A percentile compares a stretch with the other conserved stretches of the same genome.
These are phyloP conservation scores for Spodoptera littoralis DNA, from an alignment of 2,888 invertebrate genomes.

Conservation along the genomic window DNA sequence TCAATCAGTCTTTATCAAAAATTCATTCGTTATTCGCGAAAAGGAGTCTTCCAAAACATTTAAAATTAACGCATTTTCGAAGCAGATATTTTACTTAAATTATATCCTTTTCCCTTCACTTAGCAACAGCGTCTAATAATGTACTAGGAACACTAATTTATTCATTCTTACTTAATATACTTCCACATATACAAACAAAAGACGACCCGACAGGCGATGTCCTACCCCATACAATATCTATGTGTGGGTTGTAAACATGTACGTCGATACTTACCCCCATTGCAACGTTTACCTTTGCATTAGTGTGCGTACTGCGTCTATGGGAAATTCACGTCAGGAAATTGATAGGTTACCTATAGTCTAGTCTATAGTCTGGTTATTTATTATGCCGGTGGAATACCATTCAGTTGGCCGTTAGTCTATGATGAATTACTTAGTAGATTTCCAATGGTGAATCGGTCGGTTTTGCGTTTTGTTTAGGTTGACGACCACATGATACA, in stretches of 20 bases:
- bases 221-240: constrained; percentile 8
- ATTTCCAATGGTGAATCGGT: constrained; percentile 6
- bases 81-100: constrained; percentile 1
- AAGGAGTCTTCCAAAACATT: neutral
- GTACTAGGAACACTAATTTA: constrained; percentile 12
- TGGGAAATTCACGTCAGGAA: constrained; percentile 55
- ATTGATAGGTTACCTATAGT: constrained; percentile 66
- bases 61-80: neutral
- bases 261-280: neutral
- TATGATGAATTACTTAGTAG: constrained; percentile 41
- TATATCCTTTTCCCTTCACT: constrained; percentile 8
- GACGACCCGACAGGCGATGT: constrained; percentile 21
- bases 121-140: constrained; percentile 21
- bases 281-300: constrained; percentile 9
- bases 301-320: constrained; percentile 34
- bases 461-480: constrained; percentile 1
- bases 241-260: constrained; percentile 17
- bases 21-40: neutral
- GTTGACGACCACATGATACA: neutral
- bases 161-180: constrained; percentile 7
- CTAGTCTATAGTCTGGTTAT: constrained; percentile 50
- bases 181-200: constrained; percentile 18
- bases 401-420: constrained; percentile 32
- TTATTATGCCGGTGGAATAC: constrained; percentile 43
- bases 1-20: too few species aligned